Conservation (phyloP, 2,113 vertebrate species). For the Ia io region DNA sequence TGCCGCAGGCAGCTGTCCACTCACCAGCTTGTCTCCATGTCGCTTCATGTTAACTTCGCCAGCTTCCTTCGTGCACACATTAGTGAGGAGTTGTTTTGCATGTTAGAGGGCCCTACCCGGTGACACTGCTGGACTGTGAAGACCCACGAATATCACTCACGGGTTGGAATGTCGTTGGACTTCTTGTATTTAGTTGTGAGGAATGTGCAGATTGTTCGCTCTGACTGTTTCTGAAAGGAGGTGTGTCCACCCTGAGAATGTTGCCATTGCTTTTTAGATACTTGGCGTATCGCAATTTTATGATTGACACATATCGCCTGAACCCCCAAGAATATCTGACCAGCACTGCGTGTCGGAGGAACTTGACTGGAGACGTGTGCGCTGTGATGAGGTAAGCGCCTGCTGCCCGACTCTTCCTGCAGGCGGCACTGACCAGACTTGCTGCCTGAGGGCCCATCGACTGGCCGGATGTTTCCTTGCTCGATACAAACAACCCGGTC, state of each 20-base stretch:
- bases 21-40: neutral
- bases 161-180: neutral
- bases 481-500: neutral
- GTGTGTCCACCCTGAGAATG: neutral
- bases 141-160: neutral
- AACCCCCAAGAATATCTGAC: slow-evolving; percentile 99
- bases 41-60: neutral
- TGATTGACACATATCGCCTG: slow-evolving; percentile 98
- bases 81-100: neutral
- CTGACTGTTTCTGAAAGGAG: neutral
- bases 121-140: neutral
- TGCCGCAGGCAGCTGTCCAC: neutral
- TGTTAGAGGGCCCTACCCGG: neutral
- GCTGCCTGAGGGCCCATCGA: neutral
- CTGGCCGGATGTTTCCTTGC: neutral
- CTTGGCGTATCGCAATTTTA: slow-evolving; percentile 98
- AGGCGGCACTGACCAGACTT: neutral
- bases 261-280: slow-evolving; percentile 85
- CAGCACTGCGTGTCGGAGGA: slow-evolving; percentile 96
- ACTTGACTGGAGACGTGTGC: slow-evolving; percentile 95
- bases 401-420: too few relatives aligned
- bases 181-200: neutral
- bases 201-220: neutral
- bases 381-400: slow-evolving; percentile 94
- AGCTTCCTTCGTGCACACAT: neutral